phyloP scores from a whole-genome alignment of 2,797 vertebrate species.

The Luscinia luscinia region DNA sequence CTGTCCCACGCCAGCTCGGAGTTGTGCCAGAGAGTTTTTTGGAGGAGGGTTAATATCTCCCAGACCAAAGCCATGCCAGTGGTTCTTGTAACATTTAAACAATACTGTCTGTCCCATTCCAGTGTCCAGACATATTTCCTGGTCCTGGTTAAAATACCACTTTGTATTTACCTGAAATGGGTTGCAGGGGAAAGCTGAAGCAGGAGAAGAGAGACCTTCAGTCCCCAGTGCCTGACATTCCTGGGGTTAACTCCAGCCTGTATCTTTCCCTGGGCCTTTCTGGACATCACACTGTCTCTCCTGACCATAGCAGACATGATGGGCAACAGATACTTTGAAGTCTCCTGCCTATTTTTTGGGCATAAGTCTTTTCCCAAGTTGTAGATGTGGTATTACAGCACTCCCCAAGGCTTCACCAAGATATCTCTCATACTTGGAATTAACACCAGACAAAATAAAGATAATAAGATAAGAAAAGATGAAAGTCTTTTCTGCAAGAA shows the following conservation, averaged over 20 bases:
- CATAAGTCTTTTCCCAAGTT: background rate
- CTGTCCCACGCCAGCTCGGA: rapidly evolving
- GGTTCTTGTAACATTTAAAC: background rate
- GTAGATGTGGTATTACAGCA: background rate
- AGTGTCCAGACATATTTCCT: background rate
- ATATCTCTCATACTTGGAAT: background rate
- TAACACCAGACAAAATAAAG: constrained; percentile 38
- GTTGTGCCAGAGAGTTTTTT: background rate
- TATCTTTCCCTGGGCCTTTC: background rate
- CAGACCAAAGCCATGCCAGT: background rate
- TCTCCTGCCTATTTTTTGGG: background rate
- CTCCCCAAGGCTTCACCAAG: background rate
- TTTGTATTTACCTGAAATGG: background rate
- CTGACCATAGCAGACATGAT: background rate
- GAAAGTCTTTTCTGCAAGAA: background rate
- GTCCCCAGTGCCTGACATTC: background rate
- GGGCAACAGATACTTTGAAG: background rate
- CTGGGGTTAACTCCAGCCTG: background rate
- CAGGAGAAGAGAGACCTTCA: background rate
- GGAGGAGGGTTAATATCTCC: background rate
- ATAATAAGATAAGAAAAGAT: background rate
- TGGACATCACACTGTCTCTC: background rate
- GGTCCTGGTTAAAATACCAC: background rate
- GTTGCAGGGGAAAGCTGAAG: background rate
- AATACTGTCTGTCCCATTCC: background rate